Percentiles rank a stretch among this genome's conserved stretches.
Conservation (phyloP, 2,113 vertebrate species). For the Picathartes gymnocephalus region DNA sequence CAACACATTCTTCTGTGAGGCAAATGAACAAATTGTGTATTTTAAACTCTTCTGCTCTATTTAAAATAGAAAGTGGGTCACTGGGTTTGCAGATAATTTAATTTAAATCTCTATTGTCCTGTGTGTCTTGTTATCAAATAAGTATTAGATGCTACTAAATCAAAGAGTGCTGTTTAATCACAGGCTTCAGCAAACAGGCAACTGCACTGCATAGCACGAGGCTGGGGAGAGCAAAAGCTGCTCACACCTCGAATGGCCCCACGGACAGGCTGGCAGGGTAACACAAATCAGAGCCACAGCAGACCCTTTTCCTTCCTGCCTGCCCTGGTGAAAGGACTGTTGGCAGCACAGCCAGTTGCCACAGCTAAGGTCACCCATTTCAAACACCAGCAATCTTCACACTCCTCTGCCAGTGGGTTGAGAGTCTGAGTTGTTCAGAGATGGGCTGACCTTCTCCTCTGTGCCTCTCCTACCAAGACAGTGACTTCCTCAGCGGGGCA, state of each 20-base stretch:
- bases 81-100: constrained; percentile 7
- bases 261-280: background rate
- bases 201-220: too few species aligned
- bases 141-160: background rate
- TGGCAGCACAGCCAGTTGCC: background rate
- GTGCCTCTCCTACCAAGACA: background rate
- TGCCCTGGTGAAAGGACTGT: background rate
- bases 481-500: background rate
- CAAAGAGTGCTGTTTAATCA: background rate
- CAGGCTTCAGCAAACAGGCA: background rate
- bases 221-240: background rate
- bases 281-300: background rate
- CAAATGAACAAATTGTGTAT: background rate
- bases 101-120: background rate
- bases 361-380: background rate
- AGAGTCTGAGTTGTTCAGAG: background rate
- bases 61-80: constrained; percentile 28
- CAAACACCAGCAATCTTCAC: background rate
- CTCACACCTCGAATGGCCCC: background rate
- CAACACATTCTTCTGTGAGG: background rate
- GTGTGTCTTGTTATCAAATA: background rate
- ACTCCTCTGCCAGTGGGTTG: background rate
- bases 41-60: background rate
- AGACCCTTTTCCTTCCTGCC: background rate
- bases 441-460: background rate